These are phyloP conservation scores for Chrysolina haemoptera DNA, from an alignment of 2,888 invertebrate species.

Conservation along the genomic window DNA sequence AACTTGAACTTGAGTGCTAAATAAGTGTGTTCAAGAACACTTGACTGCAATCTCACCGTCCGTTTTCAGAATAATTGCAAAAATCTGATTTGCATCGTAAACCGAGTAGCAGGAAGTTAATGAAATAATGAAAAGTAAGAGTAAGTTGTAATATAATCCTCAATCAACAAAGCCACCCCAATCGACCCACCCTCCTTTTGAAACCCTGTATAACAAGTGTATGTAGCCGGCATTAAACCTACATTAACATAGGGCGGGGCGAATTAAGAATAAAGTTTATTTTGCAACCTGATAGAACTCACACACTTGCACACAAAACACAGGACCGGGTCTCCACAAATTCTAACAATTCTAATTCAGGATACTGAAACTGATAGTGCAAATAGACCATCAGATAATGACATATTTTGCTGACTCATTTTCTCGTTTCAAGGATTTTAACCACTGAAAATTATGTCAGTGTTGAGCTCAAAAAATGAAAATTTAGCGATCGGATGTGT, in stretches of 20 bases:
- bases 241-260: slow-evolving; percentile 67
- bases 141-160: slow-evolving; percentile 57
- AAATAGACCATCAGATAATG: no score
- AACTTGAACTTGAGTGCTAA: no score
- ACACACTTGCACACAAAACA: slow-evolving; percentile 56
- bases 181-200: slow-evolving; percentile 55
- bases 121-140: slow-evolving; percentile 44
- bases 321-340: slow-evolving; percentile 39
- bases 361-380: not conserved
- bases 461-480: no score
- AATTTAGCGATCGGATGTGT: no score
- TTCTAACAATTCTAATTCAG: not conserved
- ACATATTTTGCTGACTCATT: no score
- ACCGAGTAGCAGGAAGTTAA: slow-evolving; percentile 10
- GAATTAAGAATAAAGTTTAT: slow-evolving; percentile 61
- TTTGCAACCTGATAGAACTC: slow-evolving; percentile 65
- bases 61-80: not conserved
- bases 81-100: not conserved
- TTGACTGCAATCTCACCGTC: no score
- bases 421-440: no score
- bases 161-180: slow-evolving; percentile 48
- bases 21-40: no score
- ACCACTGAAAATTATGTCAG: no score
- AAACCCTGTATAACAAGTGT: slow-evolving; percentile 61
- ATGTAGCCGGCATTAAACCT: slow-evolving; percentile 64